Conservation (phyloP, 2,113 vertebrate species). For the Agelaius tricolor region DNA sequence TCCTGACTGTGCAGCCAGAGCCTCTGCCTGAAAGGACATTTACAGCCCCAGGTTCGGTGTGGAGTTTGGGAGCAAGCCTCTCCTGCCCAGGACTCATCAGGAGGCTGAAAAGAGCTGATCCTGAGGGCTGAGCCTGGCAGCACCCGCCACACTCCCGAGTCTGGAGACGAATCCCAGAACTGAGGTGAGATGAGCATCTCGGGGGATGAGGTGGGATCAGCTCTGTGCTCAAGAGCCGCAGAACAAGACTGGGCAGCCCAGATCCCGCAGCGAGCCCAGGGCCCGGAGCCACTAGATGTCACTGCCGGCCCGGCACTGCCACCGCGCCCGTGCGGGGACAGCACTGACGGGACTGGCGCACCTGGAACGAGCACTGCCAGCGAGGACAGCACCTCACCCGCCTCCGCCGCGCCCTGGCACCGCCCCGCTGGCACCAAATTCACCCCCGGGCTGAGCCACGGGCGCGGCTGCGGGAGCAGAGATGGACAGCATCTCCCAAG, state of each 20-base stretch:
- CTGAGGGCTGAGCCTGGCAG: not conserved
- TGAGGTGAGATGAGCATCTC: not conserved
- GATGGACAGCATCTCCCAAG: accelerated
- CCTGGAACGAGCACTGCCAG: not conserved
- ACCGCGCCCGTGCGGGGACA: not conserved
- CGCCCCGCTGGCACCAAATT: not conserved
- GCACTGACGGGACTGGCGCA: not conserved
- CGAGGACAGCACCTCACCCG: accelerated
- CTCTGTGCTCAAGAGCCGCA: not conserved
- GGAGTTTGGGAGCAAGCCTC: not conserved
- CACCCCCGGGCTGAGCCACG: too few species aligned
- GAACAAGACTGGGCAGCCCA: not conserved
- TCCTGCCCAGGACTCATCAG: accelerated
- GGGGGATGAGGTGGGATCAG: accelerated
- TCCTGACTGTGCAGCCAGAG: not conserved
- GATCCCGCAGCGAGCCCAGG: not conserved
- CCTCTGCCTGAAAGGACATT: not conserved
- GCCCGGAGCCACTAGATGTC: constrained; percentile 68
- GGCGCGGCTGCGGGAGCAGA: not conserved
- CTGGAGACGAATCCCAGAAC: not conserved
- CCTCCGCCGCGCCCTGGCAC: not conserved
- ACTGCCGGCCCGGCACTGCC: constrained; percentile 29
- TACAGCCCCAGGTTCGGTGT: accelerated
- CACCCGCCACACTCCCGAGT: accelerated
- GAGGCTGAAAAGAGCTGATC: not conserved